Conservation (phyloP, 2,888 invertebrate genomes). For the Hymenopus coronatus region DNA sequence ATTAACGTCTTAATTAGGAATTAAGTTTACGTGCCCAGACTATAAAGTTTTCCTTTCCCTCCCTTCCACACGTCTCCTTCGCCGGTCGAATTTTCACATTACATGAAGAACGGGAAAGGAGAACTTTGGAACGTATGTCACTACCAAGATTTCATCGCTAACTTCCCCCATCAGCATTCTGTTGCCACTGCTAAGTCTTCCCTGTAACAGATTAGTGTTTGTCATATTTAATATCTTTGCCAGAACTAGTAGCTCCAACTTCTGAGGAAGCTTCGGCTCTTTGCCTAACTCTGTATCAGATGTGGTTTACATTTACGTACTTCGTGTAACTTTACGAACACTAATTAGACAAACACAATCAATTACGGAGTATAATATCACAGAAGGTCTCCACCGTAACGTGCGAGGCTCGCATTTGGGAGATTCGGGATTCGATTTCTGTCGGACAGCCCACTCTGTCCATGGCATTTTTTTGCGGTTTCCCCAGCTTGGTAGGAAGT, state of each 20-base stretch:
- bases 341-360: no score
- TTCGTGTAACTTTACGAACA: no score
- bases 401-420: no score
- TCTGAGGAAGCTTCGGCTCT: neutral
- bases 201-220: neutral
- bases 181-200: neutral
- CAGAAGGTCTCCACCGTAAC: no score
- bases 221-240: no score
- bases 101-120: neutral
- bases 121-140: conserved; percentile 4
- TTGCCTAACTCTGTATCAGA: neutral
- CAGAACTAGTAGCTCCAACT: no score
- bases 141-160: conserved; percentile 8
- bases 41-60: conserved; percentile 14
- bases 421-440: no score
- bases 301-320: no score
- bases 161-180: neutral
- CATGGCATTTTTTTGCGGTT: no score
- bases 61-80: neutral
- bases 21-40: conserved; percentile 34
- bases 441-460: no score
- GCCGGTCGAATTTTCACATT: neutral
- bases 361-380: no score
- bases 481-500: no score
- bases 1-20: conserved; percentile 37